Evolutionary conservation across 2,797 vertebrate species (phyloP).

Genomic region (Scleropages formosus): DNA sequence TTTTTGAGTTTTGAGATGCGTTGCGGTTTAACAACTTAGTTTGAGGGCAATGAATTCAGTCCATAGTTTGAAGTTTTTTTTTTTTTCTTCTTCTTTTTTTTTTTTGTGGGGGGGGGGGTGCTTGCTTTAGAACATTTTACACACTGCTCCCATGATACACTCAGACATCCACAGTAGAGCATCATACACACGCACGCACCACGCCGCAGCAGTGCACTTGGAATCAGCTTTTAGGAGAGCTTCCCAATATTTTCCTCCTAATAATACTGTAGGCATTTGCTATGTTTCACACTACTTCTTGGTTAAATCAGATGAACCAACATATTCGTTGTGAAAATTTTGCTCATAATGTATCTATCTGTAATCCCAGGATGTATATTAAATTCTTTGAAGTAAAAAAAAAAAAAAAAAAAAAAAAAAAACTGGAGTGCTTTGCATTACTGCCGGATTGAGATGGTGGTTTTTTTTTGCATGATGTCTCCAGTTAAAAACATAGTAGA

Average conservation of each 20-base stretch:
- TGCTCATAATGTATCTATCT: slow-evolving; percentile 79
- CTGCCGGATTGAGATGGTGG: slow-evolving; percentile 39
- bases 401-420: no score
- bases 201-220: slow-evolving; percentile 62
- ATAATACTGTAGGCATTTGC: slow-evolving; percentile 67
- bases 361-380: slow-evolving; percentile 82
- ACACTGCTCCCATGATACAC: slow-evolving; percentile 33
- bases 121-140: slow-evolving; percentile 55
- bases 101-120: slow-evolving; percentile 66
- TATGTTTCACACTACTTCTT: slow-evolving; percentile 58
- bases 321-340: slow-evolving; percentile 75
- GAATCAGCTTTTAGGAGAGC: slow-evolving; percentile 64
- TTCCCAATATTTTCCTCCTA: slow-evolving; percentile 68
- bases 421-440: slow-evolving; percentile 81
- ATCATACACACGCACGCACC: slow-evolving; percentile 33
- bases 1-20: slow-evolving; percentile 70
- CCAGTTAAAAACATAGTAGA: no score
- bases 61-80: slow-evolving; percentile 43
- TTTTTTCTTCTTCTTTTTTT: slow-evolving; percentile 42
- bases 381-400: slow-evolving; percentile 83
- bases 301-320: slow-evolving; percentile 62
- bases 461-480: slow-evolving; percentile 3
- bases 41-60: slow-evolving; percentile 55
- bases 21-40: slow-evolving; percentile 70
- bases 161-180: slow-evolving; percentile 21